These are phyloP conservation scores for Polietes domitor DNA, from an alignment of 2,888 invertebrate genomes.

Conservation along the genomic window DNA sequence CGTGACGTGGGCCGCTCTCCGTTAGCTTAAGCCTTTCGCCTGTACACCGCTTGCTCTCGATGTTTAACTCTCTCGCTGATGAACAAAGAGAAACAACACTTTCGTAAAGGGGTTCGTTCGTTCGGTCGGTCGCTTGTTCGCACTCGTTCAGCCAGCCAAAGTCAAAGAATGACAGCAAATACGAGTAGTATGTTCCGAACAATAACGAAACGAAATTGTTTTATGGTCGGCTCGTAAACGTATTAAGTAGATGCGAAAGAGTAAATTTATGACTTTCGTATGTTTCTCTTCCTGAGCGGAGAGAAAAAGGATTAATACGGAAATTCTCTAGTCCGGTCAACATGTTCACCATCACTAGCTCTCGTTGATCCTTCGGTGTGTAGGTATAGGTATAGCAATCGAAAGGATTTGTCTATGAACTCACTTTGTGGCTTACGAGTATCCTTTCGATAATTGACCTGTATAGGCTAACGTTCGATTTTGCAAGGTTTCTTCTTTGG, in stretches of 20 bases:
- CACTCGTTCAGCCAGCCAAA: slow-evolving; percentile 7
- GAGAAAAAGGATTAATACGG: slow-evolving; percentile 76
- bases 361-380: slow-evolving; percentile 36
- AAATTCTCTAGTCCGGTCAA: slow-evolving; percentile 66
- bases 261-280: slow-evolving; percentile 68
- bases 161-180: slow-evolving; percentile 72
- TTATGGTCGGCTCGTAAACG: slow-evolving; percentile 58
- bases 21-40: slow-evolving; percentile 51
- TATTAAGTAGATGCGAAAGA: slow-evolving; percentile 51
- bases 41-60: background rate
- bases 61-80: background rate
- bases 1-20: slow-evolving; percentile 44
- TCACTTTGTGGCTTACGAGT: slow-evolving; percentile 9
- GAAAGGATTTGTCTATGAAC: slow-evolving; percentile 50
- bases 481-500: slow-evolving; percentile 20
- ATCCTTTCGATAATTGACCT: slow-evolving; percentile 67
- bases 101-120: slow-evolving; percentile 61
- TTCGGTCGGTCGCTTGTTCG: slow-evolving; percentile 15
- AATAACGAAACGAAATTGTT: slow-evolving; percentile 65
- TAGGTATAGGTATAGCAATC: background rate
- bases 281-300: slow-evolving; percentile 69
- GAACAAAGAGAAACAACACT: slow-evolving; percentile 44
- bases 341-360: slow-evolving; percentile 37
- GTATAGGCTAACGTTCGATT: slow-evolving; percentile 43
- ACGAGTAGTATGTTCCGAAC: slow-evolving; percentile 70